phyloP scores from a whole-genome alignment of 2,797 vertebrate species.

The Danio jaintianensis region DNA sequence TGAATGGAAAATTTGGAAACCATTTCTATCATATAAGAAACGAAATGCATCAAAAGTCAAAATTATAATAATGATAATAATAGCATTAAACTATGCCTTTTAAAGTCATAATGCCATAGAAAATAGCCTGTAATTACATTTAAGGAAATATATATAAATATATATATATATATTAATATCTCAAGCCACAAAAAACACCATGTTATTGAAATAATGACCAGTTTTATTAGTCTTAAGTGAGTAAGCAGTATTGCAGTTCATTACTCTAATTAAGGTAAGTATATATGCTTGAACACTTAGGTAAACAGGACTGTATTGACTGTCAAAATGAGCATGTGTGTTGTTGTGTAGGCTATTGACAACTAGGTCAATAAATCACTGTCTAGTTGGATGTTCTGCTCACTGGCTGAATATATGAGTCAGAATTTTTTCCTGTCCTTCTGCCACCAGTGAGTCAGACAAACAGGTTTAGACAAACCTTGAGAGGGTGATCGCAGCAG shows the following conservation, averaged over 20 bases:
- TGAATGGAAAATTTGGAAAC: neutral
- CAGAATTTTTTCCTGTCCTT: conserved; percentile 17
- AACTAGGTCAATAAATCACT: neutral
- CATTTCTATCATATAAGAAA: too few species aligned
- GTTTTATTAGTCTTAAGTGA: neutral
- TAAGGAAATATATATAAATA: neutral
- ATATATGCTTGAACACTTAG: neutral
- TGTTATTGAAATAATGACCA: conserved; percentile 5
- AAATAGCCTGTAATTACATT: neutral
- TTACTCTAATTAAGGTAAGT: conserved; percentile 13
- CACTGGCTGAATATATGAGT: conserved; percentile 11
- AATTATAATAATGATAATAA: too few species aligned
- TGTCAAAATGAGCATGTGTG: neutral
- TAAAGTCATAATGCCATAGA: too few species aligned
- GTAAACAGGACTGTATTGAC: conserved; percentile 37
- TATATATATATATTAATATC: neutral
- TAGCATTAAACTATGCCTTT: too few species aligned
- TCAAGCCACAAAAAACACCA: neutral
- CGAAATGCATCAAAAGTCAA: too few species aligned
- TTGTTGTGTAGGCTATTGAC: neutral
- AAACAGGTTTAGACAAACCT: conserved; percentile 16
- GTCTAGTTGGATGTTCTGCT: conserved; percentile 1
- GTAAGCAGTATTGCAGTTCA: neutral
- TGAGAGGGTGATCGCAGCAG: too few species aligned
- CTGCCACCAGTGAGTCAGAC: conserved; percentile 4